Conservation (phyloP, 2,797 vertebrate species). For the Ctenopoma multispine region DNA sequence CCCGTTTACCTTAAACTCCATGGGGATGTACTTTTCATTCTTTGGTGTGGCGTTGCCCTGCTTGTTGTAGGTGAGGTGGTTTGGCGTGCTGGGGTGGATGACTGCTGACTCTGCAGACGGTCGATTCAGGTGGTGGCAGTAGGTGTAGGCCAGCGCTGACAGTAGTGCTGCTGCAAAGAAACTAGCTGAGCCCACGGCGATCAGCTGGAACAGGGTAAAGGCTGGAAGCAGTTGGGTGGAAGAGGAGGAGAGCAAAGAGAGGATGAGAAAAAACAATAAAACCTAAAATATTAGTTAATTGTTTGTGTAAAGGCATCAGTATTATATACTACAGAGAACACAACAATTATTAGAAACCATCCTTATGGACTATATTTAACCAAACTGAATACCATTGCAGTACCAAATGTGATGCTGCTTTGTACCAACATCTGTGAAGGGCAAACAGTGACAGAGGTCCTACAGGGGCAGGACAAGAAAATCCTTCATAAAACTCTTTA, state of each 20-base stretch:
- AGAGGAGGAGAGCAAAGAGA: background rate
- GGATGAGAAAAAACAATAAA: background rate
- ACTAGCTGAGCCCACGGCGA: constrained; percentile 89
- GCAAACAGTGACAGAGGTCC: too few relatives aligned
- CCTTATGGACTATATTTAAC: too few relatives aligned
- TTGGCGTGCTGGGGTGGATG: constrained; percentile 94
- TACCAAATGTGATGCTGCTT: background rate
- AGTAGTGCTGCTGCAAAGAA: constrained; percentile 91
- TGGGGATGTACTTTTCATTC: constrained; percentile 96
- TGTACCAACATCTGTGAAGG: too few relatives aligned
- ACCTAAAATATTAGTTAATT: background rate
- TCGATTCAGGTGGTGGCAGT: constrained; percentile 87
- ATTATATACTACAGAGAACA: too few relatives aligned
- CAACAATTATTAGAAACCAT: too few relatives aligned
- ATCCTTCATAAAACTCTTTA: background rate
- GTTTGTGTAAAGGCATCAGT: too few relatives aligned
- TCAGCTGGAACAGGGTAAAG: constrained; percentile 93
- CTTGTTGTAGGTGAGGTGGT: constrained; percentile 94
- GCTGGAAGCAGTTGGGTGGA: constrained; percentile 71
- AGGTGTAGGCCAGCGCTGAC: constrained; percentile 89
- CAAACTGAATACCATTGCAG: background rate
- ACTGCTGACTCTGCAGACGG: constrained; percentile 91
- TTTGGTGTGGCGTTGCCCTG: constrained; percentile 90
- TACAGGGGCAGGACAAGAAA: background rate
- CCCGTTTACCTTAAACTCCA: constrained; percentile 94